These are phyloP conservation scores for Crotalus tigris DNA, from an alignment of 2,113 vertebrate species.

Conservation along the genomic window DNA sequence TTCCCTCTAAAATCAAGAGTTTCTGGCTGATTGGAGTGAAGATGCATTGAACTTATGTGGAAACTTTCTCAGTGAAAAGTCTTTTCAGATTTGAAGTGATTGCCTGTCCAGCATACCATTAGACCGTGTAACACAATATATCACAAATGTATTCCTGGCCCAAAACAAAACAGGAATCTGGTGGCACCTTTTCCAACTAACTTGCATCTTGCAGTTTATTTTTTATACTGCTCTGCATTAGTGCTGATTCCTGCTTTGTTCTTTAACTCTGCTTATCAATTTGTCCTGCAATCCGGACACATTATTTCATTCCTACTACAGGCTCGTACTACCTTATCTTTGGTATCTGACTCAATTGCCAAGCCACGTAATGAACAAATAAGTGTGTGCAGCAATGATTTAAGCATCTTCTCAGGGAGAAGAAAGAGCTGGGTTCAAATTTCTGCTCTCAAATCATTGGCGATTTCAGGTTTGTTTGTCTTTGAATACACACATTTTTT, in stretches of 20 bases:
- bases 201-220: too few relatives aligned
- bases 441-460: neutral
- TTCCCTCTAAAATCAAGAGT: neutral
- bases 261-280: neutral
- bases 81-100: neutral
- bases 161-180: neutral
- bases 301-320: too few relatives aligned
- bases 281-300: neutral
- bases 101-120: neutral
- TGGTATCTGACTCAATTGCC: neutral
- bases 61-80: neutral
- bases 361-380: neutral
- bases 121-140: neutral
- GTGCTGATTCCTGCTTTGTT: neutral
- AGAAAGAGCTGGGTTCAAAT: neutral
- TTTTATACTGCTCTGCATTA: neutral
- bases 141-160: neutral
- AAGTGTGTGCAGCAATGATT: neutral
- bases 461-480: neutral
- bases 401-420: neutral
- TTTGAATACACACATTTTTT: neutral
- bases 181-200: neutral
- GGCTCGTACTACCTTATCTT: neutral
- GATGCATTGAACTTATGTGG: neutral
- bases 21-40: too few relatives aligned